A percentile compares a stretch with the other conserved stretches of the same genome.
phyloP scores from a whole-genome alignment of 2,797 vertebrate genomes.

The Delichon dasypus region DNA sequence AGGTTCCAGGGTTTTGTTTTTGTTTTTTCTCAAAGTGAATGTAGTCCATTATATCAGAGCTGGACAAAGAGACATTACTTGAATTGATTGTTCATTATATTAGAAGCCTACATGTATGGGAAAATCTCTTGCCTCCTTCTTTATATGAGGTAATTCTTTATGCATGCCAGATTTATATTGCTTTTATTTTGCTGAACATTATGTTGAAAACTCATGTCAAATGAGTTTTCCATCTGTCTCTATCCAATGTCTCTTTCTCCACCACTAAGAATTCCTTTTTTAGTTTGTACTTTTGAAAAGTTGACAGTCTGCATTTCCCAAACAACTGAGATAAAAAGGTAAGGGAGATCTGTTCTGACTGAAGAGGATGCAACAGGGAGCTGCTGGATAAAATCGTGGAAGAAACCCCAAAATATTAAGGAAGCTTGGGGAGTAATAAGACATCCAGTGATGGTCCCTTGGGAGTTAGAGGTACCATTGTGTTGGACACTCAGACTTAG shows the following conservation, averaged over 20 bases:
- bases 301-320: background rate
- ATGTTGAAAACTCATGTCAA: background rate
- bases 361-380: background rate
- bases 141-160: background rate
- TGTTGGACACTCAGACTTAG: background rate
- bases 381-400: background rate
- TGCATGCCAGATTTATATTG: background rate
- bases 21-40: background rate
- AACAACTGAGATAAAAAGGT: background rate
- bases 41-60: background rate
- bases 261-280: background rate
- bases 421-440: background rate
- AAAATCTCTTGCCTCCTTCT: background rate
- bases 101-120: background rate
- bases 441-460: background rate
- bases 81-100: background rate
- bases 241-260: background rate
- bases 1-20: background rate
- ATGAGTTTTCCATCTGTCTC: background rate
- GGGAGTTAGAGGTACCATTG: background rate
- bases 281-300: background rate
- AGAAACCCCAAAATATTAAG: background rate
- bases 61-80: background rate
- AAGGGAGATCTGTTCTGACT: background rate
- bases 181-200: background rate